Conservation (phyloP, 2,113 vertebrate species). For the Cyanistes caeruleus region DNA sequence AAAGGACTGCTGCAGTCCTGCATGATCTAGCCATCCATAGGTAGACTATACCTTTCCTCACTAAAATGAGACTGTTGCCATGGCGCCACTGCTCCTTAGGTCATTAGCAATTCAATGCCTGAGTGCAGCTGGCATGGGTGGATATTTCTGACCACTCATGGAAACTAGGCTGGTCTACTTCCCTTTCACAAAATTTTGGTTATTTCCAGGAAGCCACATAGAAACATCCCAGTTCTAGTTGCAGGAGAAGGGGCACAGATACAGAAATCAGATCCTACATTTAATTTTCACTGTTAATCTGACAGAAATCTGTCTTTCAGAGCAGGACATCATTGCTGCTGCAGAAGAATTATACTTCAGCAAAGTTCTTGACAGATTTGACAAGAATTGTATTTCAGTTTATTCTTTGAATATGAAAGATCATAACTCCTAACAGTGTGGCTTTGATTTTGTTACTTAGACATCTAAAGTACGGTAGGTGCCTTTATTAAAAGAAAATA, state of each 20-base stretch:
- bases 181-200: background rate
- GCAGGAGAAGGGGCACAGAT: background rate
- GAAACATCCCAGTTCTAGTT: background rate
- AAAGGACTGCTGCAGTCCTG: background rate
- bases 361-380: background rate
- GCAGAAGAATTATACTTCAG: background rate
- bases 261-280: background rate
- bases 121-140: background rate
- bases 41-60: background rate
- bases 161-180: background rate
- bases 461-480: background rate
- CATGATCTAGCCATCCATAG: background rate
- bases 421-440: background rate
- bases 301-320: background rate
- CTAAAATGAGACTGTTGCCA: background rate
- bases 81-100: background rate
- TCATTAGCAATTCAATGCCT: background rate
- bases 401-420: constrained; percentile 22
- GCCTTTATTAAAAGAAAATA: constrained; percentile 42
- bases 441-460: constrained; percentile 2
- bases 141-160: background rate
- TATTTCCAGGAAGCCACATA: background rate
- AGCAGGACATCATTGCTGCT: background rate
- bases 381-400: background rate
- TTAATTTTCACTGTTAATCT: background rate